These are phyloP conservation scores for Aphrophora alni DNA, from an alignment of 2,888 invertebrate genomes.

Conservation along the genomic window DNA sequence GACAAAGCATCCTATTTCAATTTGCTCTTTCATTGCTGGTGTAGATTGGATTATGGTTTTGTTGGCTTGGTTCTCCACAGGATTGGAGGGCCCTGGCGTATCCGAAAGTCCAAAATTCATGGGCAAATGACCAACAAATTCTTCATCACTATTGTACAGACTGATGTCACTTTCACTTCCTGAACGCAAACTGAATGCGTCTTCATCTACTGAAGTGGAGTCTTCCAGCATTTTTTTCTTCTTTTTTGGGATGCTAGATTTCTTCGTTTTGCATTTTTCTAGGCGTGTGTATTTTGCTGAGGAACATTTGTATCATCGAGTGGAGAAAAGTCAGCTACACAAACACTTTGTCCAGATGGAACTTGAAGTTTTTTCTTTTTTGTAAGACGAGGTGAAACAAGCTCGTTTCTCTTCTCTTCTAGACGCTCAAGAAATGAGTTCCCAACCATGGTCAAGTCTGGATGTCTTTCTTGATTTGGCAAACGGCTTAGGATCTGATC, in stretches of 20 bases:
- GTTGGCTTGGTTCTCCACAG: background rate
- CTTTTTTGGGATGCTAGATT: too few species aligned
- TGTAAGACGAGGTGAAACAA: slow-evolving; percentile 6
- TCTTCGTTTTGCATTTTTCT: too few species aligned
- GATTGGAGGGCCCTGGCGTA: background rate
- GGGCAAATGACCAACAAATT: too few species aligned
- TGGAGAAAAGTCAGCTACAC: too few species aligned
- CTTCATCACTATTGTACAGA: slow-evolving; percentile 10
- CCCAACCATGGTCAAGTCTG: slow-evolving; percentile 9
- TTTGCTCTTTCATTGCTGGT: slow-evolving; percentile 1
- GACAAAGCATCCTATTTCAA: slow-evolving; percentile 18
- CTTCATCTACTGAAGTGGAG: slow-evolving; percentile 21
- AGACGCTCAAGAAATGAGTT: background rate
- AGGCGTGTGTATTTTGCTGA: too few species aligned
- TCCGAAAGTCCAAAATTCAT: too few species aligned
- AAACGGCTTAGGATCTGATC: slow-evolving; percentile 6
- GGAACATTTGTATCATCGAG: too few species aligned
- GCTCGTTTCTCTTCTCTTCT: slow-evolving; percentile 21
- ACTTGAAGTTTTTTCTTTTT: slow-evolving; percentile 23
- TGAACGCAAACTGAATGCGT: slow-evolving; percentile 15
- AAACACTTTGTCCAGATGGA: slow-evolving; percentile 19
- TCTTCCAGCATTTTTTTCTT: slow-evolving; percentile 21
- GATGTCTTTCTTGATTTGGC: slow-evolving; percentile 9
- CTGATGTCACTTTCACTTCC: slow-evolving; percentile 17
- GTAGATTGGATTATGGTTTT: too few species aligned